These are phyloP conservation scores for Battus philenor DNA, from an alignment of 1,140 invertebrate species.

Conservation along the genomic window DNA sequence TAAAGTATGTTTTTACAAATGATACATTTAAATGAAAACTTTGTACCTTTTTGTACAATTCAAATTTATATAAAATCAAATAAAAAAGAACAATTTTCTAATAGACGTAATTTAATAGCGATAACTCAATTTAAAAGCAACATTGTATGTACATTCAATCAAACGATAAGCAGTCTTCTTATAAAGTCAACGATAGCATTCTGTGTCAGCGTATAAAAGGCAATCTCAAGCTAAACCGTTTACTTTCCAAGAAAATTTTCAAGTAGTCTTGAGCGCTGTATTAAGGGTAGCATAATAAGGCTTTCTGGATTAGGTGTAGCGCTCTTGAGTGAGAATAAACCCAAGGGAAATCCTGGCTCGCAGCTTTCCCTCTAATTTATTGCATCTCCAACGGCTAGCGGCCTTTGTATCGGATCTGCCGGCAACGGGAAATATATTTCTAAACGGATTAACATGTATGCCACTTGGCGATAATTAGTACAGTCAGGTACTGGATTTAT, in stretches of 20 bases:
- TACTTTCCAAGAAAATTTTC: conserved; percentile 67
- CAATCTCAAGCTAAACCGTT: conserved; percentile 49
- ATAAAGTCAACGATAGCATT: conserved; percentile 3
- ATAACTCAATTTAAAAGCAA: no score
- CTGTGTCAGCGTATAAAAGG: conserved; percentile 24
- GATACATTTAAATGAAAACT: no score
- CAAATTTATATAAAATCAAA: no score
- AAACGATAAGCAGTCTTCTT: no score
- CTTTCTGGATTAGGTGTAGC: conserved; percentile 72
- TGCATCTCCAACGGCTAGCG: conserved; percentile 63
- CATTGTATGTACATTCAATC: no score
- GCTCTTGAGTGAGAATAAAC: conserved; percentile 74
- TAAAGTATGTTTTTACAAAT: no score
- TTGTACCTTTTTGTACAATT: no score
- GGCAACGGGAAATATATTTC: conserved; percentile 68
- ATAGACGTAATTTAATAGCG: not conserved
- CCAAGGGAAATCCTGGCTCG: conserved; percentile 71
- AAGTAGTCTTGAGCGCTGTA: conserved; percentile 70
- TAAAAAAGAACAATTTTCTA: no score
- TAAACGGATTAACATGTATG: conserved; percentile 63
- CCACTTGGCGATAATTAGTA: conserved; percentile 42
- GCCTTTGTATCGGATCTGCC: conserved; percentile 68
- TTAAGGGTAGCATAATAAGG: conserved; percentile 74
- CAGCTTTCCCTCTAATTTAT: conserved; percentile 74
- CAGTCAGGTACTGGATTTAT: conserved; percentile 25